Evolutionary conservation across 2,888 invertebrate genomes (phyloP).

Genomic region (Petrolisthes manimaculis): DNA sequence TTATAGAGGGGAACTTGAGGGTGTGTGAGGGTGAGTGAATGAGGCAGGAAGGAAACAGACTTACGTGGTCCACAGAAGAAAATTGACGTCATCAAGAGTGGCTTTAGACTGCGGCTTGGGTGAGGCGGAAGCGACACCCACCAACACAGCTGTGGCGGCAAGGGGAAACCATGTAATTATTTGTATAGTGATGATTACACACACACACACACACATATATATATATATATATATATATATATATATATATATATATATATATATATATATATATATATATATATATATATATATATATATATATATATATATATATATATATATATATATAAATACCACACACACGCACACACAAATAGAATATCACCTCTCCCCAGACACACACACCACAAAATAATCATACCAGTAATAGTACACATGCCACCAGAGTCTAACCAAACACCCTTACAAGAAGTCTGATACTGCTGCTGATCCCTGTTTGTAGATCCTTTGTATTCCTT

Average conservation of each 20-base stretch:
- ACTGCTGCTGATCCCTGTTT: no score
- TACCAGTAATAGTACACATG: no score
- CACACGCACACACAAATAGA: not conserved
- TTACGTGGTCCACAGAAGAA: not conserved
- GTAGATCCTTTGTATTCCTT: no score
- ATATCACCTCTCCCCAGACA: not conserved
- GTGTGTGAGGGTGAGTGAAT: no score
- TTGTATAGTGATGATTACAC: not conserved
- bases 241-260: conserved; percentile 26
- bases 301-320: conserved; percentile 24
- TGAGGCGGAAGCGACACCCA: not conserved
- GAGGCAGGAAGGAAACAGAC: not conserved
- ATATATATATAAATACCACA: conserved; percentile 8
- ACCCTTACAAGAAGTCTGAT: no score
- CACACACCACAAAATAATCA: not conserved
- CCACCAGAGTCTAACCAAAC: no score
- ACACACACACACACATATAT: conserved; percentile 20
- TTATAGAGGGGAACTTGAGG: no score
- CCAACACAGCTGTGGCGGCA: not conserved
- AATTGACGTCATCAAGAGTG: not conserved
- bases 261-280: conserved; percentile 10
- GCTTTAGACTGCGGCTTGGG: not conserved
- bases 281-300: conserved; percentile 24
- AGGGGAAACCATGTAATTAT: not conserved
- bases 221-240: conserved; percentile 25